Evolutionary conservation across 92 coral and sea anemone genomes (phyloP), one percentile per base, ranked within the genome.

Genomic region (Epizoanthus scotinus): DNA sequence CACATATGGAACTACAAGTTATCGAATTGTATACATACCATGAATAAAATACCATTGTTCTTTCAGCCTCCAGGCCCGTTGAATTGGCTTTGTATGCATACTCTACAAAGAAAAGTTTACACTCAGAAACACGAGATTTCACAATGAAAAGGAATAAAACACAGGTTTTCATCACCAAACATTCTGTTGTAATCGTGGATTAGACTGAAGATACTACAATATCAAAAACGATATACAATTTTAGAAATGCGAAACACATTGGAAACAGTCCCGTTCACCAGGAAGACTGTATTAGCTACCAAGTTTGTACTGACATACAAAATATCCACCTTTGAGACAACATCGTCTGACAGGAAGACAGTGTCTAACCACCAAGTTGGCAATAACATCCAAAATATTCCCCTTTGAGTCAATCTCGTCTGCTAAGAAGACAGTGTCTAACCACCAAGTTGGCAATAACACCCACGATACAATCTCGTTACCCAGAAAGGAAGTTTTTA

Each of bases 41-140:
- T 60, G 94, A 91, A 72, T 95, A 95, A 78, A 95, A 95, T 26
- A 66, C 70, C 98, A 95, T 95, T 49, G 89, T 89, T 86, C 99
- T 91, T 71, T 95, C 99, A 21, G 99, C 89, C 79, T 95, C 99
- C 17, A 97, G 98, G 53, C 96, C 98, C 15, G 99, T 93, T 2
- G 91, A 70, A 26, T 88, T 91, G 0, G 98, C 98, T 85, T 93
- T 95, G 84, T 87, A 95, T 42, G 87, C 31, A 84, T 95, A 98
- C 57, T 95, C 99, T 95, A 65, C 3, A 84, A 83, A 12, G 15
- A 27, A 64, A 13, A 26, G 64, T 65, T 62, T 26, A 38, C 5
- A 64, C 3, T 8, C 3, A 79, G 67, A 31, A 28, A 26, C 19
- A n/a, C 29, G 10, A 4, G 20, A 22, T 49, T 18, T 38, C 44